Percentiles rank a stretch among this genome's conserved stretches.
These are phyloP conservation scores for Cantharis rustica DNA, from an alignment of 2,888 invertebrate genomes.

Conservation along the genomic window DNA sequence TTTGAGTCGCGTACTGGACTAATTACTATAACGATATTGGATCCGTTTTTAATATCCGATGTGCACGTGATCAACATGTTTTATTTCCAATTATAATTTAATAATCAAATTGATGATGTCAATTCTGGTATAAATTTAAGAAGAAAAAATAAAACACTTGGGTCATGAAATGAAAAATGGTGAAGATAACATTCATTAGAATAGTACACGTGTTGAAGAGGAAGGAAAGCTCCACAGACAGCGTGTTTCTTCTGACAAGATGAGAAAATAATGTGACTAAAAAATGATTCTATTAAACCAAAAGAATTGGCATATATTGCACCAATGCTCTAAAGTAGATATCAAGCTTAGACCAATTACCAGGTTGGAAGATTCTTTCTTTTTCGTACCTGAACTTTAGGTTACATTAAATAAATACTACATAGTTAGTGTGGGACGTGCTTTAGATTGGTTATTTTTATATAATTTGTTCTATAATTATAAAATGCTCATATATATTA, in stretches of 20 bases:
- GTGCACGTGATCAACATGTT: background rate
- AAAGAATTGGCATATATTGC: background rate
- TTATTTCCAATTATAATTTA: background rate
- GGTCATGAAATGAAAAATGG: background rate
- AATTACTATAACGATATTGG: background rate
- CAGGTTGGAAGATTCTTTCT: too few relatives aligned
- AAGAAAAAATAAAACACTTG: background rate
- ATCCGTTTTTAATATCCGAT: background rate
- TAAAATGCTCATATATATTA: background rate
- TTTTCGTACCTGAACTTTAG: too few relatives aligned
- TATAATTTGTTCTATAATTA: too few relatives aligned
- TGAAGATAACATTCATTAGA: background rate
- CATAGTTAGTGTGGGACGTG: too few relatives aligned
- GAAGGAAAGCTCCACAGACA: background rate
- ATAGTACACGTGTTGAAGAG: background rate
- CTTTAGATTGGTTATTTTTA: too few relatives aligned
- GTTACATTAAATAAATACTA: too few relatives aligned
- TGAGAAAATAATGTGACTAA: background rate
- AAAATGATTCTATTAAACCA: background rate
- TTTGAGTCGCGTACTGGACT: background rate
- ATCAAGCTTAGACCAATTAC: background rate
- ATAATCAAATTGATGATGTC: background rate
- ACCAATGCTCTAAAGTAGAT: background rate
- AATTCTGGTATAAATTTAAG: background rate
- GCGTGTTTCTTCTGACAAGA: background rate